Percentiles rank a stretch among this genome's conserved stretches.
These are phyloP conservation scores for Ailurus styani DNA, from an alignment of 2,113 vertebrate species.

Conservation along the genomic window DNA sequence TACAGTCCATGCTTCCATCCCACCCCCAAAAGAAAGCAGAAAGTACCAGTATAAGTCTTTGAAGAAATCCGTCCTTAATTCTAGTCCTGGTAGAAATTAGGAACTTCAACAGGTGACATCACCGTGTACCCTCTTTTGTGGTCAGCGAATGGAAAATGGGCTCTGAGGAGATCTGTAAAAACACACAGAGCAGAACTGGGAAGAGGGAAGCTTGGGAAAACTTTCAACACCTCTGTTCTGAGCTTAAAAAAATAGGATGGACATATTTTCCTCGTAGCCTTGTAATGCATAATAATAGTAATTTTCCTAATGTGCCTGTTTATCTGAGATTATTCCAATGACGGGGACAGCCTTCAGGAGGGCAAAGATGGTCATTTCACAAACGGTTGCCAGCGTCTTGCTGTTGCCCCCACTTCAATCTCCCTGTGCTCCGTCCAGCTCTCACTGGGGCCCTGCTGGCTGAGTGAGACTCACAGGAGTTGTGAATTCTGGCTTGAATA, in stretches of 20 bases:
- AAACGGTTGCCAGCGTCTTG: neutral
- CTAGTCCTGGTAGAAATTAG: neutral
- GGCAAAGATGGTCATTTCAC: neutral
- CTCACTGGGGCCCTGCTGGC: neutral
- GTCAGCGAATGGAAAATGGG: neutral
- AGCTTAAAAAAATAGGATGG: neutral
- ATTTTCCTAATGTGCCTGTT: constrained; percentile 51
- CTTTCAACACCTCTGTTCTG: neutral
- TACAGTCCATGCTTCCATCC: neutral
- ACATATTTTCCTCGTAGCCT: constrained; percentile 34
- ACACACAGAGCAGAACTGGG: neutral
- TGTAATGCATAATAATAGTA: constrained; percentile 29
- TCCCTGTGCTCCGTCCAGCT: neutral
- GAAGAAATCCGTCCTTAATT: neutral
- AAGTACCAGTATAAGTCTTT: neutral
- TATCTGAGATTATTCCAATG: constrained; percentile 39
- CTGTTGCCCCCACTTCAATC: neutral
- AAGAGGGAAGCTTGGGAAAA: neutral
- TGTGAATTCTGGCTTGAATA: constrained; percentile 43
- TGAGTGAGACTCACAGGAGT: neutral
- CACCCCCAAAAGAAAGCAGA: neutral
- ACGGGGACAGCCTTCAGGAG: neutral
- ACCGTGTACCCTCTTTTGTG: neutral
- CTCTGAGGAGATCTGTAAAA: neutral
- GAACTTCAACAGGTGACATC: neutral